Evolutionary conservation across 2,113 vertebrate genomes (phyloP).

Genomic region (Ammospiza caudacuta): DNA sequence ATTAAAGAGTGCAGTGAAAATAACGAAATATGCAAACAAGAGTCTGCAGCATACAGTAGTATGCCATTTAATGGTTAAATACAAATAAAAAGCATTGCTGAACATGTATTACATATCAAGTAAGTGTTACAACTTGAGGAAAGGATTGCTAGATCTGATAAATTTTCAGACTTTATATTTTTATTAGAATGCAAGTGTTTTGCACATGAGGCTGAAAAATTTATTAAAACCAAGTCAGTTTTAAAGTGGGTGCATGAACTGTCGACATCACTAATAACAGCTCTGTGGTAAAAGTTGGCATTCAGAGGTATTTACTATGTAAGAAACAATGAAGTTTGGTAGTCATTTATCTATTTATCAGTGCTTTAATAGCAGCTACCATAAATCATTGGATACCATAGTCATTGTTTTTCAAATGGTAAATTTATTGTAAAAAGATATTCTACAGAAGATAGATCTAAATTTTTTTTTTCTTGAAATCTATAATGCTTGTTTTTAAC

Average conservation of each 20-base stretch:
- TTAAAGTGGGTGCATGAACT: conserved; percentile 69
- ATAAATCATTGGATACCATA: conserved; percentile 73
- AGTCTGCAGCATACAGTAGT: conserved; percentile 74
- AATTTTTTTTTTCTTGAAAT: conserved; percentile 72
- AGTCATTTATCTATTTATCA: conserved; percentile 76
- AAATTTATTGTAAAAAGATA: conserved; percentile 78
- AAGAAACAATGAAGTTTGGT: conserved; percentile 77
- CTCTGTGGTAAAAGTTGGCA: conserved; percentile 80
- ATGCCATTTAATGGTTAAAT: conserved; percentile 75
- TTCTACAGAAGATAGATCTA: conserved; percentile 76
- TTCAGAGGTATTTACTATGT: conserved; percentile 85
- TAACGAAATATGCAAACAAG: conserved; percentile 81
- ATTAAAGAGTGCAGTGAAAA: conserved; percentile 80
- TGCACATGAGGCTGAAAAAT: conserved; percentile 76
- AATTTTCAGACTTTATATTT: conserved; percentile 80
- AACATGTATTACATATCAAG: conserved; percentile 77
- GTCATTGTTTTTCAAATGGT: conserved; percentile 77
- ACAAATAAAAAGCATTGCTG: conserved; percentile 72
- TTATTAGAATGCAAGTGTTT: conserved; percentile 84
- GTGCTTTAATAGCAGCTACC: conserved; percentile 78
- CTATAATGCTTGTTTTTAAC: conserved; percentile 81
- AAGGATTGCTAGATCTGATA: conserved; percentile 69
- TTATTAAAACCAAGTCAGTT: conserved; percentile 60
- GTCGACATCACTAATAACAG: conserved; percentile 71
- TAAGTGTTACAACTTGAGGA: conserved; percentile 70